These are phyloP conservation scores for Drosophila auraria DNA, from an alignment of 1,140 invertebrate genomes.

Conservation along the genomic window DNA sequence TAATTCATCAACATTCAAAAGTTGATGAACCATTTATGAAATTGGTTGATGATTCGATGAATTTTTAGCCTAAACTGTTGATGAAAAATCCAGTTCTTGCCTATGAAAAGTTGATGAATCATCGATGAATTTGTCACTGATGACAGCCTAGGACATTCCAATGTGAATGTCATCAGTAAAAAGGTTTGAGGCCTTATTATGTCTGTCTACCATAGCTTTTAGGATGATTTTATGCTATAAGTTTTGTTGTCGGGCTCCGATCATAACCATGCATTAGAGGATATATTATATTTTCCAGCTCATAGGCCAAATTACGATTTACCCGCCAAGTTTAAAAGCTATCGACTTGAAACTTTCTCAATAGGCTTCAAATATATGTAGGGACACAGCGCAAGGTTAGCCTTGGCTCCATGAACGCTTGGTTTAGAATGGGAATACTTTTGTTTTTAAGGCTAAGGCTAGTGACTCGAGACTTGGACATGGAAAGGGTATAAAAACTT, in stretches of 20 bases:
- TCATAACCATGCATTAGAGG: neutral
- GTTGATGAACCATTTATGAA: too few relatives aligned
- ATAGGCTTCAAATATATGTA: neutral
- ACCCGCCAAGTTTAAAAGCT: neutral
- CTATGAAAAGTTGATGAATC: too few relatives aligned
- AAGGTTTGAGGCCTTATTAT: too few relatives aligned
- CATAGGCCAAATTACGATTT: neutral
- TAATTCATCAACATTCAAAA: too few relatives aligned
- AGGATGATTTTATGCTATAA: neutral
- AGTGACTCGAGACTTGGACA: conserved; percentile 3
- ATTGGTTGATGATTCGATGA: too few relatives aligned
- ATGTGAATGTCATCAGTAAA: too few relatives aligned
- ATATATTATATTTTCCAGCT: neutral
- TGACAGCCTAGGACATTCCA: too few relatives aligned
- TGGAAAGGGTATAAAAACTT: neutral
- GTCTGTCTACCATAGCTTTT: neutral
- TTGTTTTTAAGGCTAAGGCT: conserved; percentile 1
- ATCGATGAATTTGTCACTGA: too few relatives aligned
- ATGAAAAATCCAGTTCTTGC: too few relatives aligned
- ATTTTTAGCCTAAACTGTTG: too few relatives aligned
- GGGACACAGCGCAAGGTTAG: neutral
- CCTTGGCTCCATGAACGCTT: neutral
- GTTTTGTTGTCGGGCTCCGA: neutral
- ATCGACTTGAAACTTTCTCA: neutral
- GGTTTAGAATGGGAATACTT: neutral